Evolutionary conservation across 1,140 invertebrate species (phyloP).

Genomic region (Periplaneta americana): DNA sequence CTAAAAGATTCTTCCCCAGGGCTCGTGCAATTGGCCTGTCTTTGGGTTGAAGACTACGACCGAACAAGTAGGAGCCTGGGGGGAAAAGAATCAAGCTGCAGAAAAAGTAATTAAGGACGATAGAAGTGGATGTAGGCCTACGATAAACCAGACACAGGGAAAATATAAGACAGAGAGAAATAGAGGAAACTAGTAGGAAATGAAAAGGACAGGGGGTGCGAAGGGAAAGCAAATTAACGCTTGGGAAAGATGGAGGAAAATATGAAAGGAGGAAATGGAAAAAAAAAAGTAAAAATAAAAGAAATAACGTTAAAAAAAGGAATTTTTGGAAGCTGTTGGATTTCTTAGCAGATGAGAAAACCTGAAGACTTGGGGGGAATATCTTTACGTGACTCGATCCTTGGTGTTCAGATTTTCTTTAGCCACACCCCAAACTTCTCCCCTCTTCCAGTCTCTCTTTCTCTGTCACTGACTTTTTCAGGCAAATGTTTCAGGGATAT

Average conservation of each 20-base stretch:
- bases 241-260: not conserved
- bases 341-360: not conserved
- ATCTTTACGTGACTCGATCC: not conserved
- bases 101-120: not conserved
- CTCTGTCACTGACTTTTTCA: not conserved
- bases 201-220: not conserved
- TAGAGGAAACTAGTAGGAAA: not conserved
- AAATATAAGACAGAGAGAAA: not conserved
- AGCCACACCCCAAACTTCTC: not conserved
- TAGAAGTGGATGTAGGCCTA: not conserved
- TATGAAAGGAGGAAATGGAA: not conserved
- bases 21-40: not conserved
- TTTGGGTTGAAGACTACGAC: not conserved
- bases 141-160: too few species aligned
- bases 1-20: not conserved
- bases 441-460: too few species aligned
- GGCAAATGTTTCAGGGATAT: not conserved
- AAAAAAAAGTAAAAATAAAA: not conserved
- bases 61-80: not conserved
- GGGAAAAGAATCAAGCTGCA: not conserved
- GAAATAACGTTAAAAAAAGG: not conserved
- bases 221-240: not conserved
- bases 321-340: not conserved
- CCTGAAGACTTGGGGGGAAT: not conserved
- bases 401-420: not conserved